A percentile compares a stretch with the other conserved stretches of the same genome.
These are phyloP conservation scores for Maccullochella peelii DNA, from an alignment of 2,113 vertebrate genomes.

Conservation along the genomic window DNA sequence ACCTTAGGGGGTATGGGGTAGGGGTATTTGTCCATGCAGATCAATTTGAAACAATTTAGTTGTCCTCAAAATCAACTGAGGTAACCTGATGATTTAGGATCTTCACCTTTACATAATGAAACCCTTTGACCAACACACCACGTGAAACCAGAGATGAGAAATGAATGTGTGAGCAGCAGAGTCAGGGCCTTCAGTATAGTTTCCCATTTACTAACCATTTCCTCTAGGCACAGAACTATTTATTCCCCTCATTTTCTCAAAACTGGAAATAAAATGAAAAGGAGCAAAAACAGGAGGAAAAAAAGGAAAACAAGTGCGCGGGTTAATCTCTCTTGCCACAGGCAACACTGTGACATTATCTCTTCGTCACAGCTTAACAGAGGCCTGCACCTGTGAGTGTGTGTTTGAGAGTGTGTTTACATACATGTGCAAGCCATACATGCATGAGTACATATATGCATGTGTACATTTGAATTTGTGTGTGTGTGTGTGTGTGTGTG, in stretches of 20 bases:
- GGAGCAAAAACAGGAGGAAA: conserved; percentile 5
- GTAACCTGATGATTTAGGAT: not conserved
- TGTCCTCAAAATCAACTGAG: not conserved
- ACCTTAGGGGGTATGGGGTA: no score
- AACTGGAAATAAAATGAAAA: conserved; percentile 68
- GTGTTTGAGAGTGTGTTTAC: conserved; percentile 13
- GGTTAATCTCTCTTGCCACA: conserved; percentile 62
- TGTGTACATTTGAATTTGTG: not conserved
- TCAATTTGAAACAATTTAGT: not conserved
- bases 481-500: conserved; percentile 21
- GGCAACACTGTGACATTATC: conserved; percentile 65
- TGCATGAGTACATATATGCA: conserved; percentile 9
- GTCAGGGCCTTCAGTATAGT: conserved; percentile 32
- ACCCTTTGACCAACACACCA: conserved; percentile 6
- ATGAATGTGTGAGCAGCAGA: conserved; percentile 22
- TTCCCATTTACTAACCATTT: conserved; percentile 55
- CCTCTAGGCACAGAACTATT: conserved; percentile 57
- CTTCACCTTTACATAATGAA: not conserved
- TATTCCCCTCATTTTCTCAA: conserved; percentile 56
- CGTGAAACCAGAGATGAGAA: conserved; percentile 35
- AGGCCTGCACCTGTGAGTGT: conserved; percentile 27
- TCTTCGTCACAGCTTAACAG: conserved; percentile 65
- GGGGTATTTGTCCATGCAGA: not conserved
- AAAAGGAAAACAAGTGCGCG: conserved; percentile 39
- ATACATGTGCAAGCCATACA: conserved; percentile 20